Conservation (phyloP, 1,140 invertebrate genomes). For the Pachyrhynchus sulphureomaculatus region DNA sequence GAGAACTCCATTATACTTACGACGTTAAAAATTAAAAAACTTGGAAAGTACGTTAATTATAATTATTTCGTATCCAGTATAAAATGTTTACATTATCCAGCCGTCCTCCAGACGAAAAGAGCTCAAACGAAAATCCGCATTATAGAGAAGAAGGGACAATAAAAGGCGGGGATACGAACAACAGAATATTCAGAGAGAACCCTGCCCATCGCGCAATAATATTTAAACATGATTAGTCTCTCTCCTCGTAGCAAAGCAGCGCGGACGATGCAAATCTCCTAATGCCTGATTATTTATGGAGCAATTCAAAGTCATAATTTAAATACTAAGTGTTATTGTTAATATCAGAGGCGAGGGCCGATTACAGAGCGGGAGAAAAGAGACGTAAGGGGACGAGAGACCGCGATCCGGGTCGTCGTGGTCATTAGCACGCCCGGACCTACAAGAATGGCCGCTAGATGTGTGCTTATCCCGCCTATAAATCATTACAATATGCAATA, state of each 20-base stretch:
- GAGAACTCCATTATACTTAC: no score
- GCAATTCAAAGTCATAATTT: conserved; percentile 54
- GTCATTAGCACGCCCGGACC: conserved; percentile 52
- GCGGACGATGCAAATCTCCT: conserved; percentile 50
- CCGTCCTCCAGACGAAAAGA: neutral
- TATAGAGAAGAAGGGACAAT: conserved; percentile 30
- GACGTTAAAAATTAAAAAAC: no score
- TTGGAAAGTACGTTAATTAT: no score
- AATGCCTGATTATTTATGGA: conserved; percentile 52
- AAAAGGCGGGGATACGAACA: conserved; percentile 32
- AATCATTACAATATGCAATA: conserved; percentile 55
- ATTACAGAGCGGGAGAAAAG: conserved; percentile 36
- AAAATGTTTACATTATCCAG: neutral
- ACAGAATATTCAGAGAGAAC: conserved; percentile 33
- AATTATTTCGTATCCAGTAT: no score
- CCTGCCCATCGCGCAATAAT: conserved; percentile 43
- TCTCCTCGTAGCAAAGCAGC: conserved; percentile 26
- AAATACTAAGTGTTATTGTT: conserved; percentile 54
- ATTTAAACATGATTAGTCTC: conserved; percentile 51
- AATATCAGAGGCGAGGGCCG: conserved; percentile 51
- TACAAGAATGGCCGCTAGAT: conserved; percentile 52
- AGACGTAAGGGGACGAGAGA: conserved; percentile 38
- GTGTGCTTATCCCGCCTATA: conserved; percentile 52
- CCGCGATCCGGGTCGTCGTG: conserved; percentile 51
- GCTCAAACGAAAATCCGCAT: conserved; percentile 17